Evolutionary conservation across 2,888 invertebrate genomes (phyloP), one percentile per base, ranked within the genome.

Genomic region (Athripsodes cinereus): DNA sequence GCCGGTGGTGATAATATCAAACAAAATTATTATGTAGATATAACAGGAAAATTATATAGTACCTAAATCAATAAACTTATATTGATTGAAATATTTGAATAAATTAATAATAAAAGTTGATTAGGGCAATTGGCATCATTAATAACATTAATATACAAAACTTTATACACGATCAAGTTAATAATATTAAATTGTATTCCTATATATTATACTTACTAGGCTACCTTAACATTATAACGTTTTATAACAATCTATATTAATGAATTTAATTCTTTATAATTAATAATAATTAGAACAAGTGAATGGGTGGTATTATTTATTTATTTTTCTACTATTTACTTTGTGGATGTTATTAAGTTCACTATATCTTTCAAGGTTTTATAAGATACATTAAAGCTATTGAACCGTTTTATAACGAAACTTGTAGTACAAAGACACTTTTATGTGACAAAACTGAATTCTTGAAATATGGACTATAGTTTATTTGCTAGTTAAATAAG

Each of bases 71-170:
- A 26, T 40, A 16, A 40, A 40, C 16, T 40, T 13, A 40, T 40
- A 40, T 40, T 40, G 40, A 40, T 40, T 40, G 40, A 40, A 40
- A 40, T 40, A 40, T 40, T 40, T 40, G 40, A 40, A 40, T 40
- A 40, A 40, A 40, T 40, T 40, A 40, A 40, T 40, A 40, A 40
- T 40, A 40, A 40, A 40, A 40, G 40, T 40, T 40, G 40, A 40
- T 40, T 40, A 40, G 13, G 13, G 40, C 40, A 40, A 40, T 40
- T 40, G 40, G 40, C 40, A 40, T 40, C 40, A 40, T 40, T 40
- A 40, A 26, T 26, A 26, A n/a, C 40, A 40, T 40, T 40, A 40
- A 40, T 40, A 40, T 16, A 40, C 40, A 40, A n/a, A 40, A 40
- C 40, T 40, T 40, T 16, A n/a, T n/a, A 13, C 2, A 16, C 40